These are phyloP conservation scores for Amiota communis DNA, from an alignment of 2,888 invertebrate genomes.

Conservation along the genomic window DNA sequence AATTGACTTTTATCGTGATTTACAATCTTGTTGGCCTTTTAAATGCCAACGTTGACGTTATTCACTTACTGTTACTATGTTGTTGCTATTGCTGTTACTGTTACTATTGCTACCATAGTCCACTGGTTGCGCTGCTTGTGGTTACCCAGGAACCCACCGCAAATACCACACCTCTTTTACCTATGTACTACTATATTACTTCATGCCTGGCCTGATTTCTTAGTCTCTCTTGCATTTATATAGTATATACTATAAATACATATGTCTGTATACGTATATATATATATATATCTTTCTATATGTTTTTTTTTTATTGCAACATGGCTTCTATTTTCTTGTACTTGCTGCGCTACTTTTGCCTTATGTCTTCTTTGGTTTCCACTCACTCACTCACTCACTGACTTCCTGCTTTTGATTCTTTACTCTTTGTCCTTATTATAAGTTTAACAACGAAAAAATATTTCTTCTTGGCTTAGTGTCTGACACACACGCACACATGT, in stretches of 20 bases:
- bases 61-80: background rate
- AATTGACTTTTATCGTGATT: slow-evolving; percentile 69
- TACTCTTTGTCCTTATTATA: background rate
- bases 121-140: slow-evolving; percentile 14
- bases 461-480: slow-evolving; percentile 65
- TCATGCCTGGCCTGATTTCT: slow-evolving; percentile 16
- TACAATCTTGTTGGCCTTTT: slow-evolving; percentile 66
- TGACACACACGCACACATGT: slow-evolving; percentile 55
- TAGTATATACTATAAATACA: no score
- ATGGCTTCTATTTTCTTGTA: no score
- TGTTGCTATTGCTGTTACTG: background rate
- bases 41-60: slow-evolving; percentile 15
- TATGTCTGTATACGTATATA: no score
- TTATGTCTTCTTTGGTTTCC: no score
- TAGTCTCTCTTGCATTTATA: slow-evolving; percentile 15
- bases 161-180: slow-evolving; percentile 4
- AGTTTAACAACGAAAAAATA: slow-evolving; percentile 48
- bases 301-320: no score
- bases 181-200: background rate
- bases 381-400: no score
- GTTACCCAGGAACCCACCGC: background rate
- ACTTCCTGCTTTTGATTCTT: background rate
- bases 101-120: background rate
- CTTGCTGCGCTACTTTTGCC: no score
- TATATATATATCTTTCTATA: no score